Conservation (phyloP, 2,888 invertebrate species). For the Stenoptilia bipunctidactyla region DNA sequence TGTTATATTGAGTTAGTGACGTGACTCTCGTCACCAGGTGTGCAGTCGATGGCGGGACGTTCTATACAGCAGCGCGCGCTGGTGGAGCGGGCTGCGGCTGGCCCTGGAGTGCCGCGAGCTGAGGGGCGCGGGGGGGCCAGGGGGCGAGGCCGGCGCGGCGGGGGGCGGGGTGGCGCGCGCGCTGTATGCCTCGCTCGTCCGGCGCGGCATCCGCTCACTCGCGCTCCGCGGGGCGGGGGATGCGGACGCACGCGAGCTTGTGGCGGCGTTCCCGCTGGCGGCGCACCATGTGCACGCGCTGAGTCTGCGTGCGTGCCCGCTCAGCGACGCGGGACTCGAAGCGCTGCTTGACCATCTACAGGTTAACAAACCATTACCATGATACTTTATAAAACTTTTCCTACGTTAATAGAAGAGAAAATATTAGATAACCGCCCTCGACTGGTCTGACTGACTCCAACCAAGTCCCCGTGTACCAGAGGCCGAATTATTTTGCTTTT, state of each 20-base stretch:
- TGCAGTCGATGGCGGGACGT: constrained; percentile 91
- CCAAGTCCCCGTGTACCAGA: too few species aligned
- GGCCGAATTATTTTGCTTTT: too few species aligned
- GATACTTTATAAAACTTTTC: too few species aligned
- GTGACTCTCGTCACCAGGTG: too few species aligned
- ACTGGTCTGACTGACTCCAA: too few species aligned
- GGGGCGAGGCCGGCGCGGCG: constrained; percentile 63
- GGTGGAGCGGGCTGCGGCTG: constrained; percentile 89
- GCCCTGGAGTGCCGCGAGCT: constrained; percentile 89
- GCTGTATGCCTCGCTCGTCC: constrained; percentile 84
- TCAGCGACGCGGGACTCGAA: constrained; percentile 92
- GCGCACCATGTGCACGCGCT: constrained; percentile 88
- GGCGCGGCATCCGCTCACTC: constrained; percentile 88
- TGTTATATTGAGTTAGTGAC: too few species aligned
- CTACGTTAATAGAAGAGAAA: too few species aligned
- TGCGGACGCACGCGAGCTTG: constrained; percentile 90
- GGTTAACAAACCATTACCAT: too few species aligned
- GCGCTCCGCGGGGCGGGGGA: constrained; percentile 89
- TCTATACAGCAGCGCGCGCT: constrained; percentile 87
- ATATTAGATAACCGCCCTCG: too few species aligned
- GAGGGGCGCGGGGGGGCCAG: constrained; percentile 73
- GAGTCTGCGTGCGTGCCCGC: constrained; percentile 88
- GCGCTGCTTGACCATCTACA: constrained; percentile 89
- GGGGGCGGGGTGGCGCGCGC: constrained; percentile 65
- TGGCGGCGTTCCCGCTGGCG: constrained; percentile 86